These are phyloP conservation scores for Eonycteris spelaea DNA, from an alignment of 2,113 vertebrate genomes.

Conservation along the genomic window DNA sequence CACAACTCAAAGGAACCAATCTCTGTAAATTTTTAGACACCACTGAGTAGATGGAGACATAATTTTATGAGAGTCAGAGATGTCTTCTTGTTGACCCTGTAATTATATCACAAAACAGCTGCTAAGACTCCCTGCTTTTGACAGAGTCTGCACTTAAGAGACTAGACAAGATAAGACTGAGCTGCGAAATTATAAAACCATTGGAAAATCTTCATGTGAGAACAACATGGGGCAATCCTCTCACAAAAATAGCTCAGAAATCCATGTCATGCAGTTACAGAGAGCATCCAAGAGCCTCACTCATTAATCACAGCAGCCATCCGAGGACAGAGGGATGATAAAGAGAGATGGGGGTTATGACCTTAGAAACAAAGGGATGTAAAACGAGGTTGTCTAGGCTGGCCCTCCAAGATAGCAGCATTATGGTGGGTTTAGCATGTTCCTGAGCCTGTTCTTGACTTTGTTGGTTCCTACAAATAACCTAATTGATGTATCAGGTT, in stretches of 20 bases:
- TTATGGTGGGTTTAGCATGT: not conserved
- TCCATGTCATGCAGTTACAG: not conserved
- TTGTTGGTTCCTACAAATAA: not conserved
- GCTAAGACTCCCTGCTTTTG: not conserved
- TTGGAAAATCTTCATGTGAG: not conserved
- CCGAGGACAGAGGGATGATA: not conserved
- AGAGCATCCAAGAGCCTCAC: not conserved
- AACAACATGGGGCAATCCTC: not conserved
- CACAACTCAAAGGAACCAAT: not conserved
- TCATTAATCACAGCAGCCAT: not conserved
- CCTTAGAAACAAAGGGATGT: not conserved
- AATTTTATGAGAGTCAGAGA: not conserved
- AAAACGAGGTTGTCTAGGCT: not conserved
- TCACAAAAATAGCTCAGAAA: slow-evolving; percentile 17
- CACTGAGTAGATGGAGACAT: not conserved
- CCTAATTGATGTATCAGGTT: not conserved
- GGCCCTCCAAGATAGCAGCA: not conserved
- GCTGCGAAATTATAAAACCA: not conserved
- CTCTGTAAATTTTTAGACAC: not conserved
- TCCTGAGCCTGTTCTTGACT: not conserved
- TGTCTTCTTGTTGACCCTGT: slow-evolving; percentile 4
- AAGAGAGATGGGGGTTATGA: not conserved
- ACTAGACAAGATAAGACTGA: not conserved
- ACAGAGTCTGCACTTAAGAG: not conserved
- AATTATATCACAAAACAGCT: not conserved